Conservation (phyloP, 2,797 vertebrate species). For the Alcedo quadribrachys region DNA sequence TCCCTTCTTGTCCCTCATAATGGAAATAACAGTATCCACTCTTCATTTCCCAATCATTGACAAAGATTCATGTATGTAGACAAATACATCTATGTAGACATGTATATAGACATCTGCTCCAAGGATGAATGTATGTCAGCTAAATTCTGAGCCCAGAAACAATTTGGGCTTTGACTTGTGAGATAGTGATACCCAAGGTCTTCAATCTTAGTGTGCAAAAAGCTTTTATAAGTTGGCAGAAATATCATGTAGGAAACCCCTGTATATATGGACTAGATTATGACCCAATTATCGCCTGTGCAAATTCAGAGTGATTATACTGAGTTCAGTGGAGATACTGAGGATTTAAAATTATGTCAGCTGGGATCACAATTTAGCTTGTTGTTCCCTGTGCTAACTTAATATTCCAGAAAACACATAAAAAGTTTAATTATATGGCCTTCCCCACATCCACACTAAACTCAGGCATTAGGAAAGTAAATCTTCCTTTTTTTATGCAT, state of each 20-base stretch:
- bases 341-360: not conserved
- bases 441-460: not conserved
- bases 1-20: not conserved
- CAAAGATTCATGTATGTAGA: not conserved
- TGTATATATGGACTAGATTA: not conserved
- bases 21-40: not conserved
- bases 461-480: constrained; percentile 30
- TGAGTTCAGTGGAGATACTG: not conserved
- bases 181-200: not conserved
- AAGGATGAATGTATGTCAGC: not conserved
- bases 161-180: not conserved
- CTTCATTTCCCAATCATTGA: not conserved
- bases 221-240: not conserved
- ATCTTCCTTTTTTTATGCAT: constrained; percentile 27
- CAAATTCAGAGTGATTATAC: not conserved
- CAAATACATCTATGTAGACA: not conserved
- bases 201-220: not conserved
- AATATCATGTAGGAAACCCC: not conserved
- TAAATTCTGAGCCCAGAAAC: not conserved
- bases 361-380: constrained; percentile 3
- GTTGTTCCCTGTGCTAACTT: constrained; percentile 2
- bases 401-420: constrained; percentile 25
- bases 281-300: not conserved
- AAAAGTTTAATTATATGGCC: constrained; percentile 36
- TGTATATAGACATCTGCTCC: not conserved